phyloP scores from a whole-genome alignment of 1,140 invertebrate species.

The Venturia canescens region DNA sequence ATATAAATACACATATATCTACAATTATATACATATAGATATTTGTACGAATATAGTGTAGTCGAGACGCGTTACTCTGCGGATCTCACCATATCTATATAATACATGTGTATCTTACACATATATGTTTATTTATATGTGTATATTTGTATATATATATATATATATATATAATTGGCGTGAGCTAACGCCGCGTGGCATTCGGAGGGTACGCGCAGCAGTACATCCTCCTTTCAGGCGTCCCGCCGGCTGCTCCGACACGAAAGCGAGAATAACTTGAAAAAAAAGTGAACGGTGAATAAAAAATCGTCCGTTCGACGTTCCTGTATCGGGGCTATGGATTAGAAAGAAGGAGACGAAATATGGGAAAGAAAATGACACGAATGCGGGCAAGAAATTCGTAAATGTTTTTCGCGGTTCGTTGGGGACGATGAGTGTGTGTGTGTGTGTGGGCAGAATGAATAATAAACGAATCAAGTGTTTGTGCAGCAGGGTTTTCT shows the following conservation, averaged over 20 bases:
- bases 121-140: conserved; percentile 6
- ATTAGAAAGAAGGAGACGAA: no score
- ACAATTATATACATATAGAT: neutral
- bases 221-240: conserved; percentile 43
- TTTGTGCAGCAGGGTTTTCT: no score
- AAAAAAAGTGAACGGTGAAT: neutral
- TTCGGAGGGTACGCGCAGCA: conserved; percentile 8
- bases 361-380: no score
- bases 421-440: no score
- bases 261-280: conserved; percentile 16
- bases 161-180: conserved; percentile 15
- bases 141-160: conserved; percentile 4
- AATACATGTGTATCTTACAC: conserved; percentile 35
- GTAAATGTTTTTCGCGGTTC: no score
- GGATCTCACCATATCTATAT: neutral
- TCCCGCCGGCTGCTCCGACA: conserved; percentile 16
- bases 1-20: conserved; percentile 10
- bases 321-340: no score
- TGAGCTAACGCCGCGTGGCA: conserved; percentile 15
- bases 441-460: no score
- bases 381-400: no score
- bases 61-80: neutral
- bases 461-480: no score
- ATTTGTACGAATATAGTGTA: neutral
- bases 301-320: no score